These are phyloP conservation scores for Oceanodroma leucorhoa DNA, from an alignment of 2,797 vertebrate genomes.

Conservation along the genomic window DNA sequence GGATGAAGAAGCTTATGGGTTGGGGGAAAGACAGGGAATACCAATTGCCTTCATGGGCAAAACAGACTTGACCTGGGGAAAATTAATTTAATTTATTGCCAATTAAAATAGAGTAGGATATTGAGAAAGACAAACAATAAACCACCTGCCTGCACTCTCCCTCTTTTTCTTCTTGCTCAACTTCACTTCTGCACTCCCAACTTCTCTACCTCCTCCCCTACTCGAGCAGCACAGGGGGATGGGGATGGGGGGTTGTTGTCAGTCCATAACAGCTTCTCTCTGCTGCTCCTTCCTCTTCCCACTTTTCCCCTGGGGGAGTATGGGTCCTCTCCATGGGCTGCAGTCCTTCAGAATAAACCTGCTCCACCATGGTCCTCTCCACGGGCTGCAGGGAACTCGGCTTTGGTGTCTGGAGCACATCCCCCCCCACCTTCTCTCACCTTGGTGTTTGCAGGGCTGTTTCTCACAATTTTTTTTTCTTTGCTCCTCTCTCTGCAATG, in stretches of 20 bases:
- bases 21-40: background rate
- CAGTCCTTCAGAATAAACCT: background rate
- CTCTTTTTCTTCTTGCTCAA: background rate
- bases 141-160: background rate
- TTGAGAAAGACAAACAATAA: background rate
- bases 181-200: background rate
- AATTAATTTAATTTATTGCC: background rate
- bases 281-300: background rate
- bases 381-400: background rate
- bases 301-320: fast-evolving
- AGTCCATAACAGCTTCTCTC: background rate
- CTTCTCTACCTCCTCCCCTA: background rate
- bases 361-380: background rate
- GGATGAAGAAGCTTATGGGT: background rate
- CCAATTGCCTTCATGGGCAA: background rate
- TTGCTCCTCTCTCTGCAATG: background rate
- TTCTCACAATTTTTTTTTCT: background rate
- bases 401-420: background rate
- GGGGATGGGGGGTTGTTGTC: too few relatives aligned
- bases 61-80: background rate
- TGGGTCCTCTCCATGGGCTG: background rate
- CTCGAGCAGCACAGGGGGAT: fast-evolving
- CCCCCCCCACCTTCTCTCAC: background rate
- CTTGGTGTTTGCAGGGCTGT: background rate
- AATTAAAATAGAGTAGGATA: background rate